A percentile compares a stretch with the other conserved stretches of the same genome.
These are phyloP conservation scores for Blomia tropicalis DNA, from an alignment of 2,888 invertebrate genomes.

Conservation along the genomic window DNA sequence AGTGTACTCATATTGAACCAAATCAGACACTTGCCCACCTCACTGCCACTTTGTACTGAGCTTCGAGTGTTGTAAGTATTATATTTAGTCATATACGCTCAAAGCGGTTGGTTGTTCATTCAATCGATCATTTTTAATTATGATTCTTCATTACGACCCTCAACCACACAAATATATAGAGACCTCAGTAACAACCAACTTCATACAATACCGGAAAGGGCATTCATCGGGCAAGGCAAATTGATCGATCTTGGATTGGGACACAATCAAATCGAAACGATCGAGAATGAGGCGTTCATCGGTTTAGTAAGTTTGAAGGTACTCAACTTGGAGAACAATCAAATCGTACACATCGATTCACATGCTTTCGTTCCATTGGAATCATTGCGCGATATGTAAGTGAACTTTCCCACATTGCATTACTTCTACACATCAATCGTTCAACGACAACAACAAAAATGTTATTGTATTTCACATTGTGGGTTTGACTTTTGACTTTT, in stretches of 20 bases:
- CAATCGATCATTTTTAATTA: background rate
- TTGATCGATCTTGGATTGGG: slow-evolving; percentile 68
- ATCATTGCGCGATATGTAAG: slow-evolving; percentile 69
- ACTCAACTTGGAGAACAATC: slow-evolving; percentile 69
- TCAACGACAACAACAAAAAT: no score
- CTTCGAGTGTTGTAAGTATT: slow-evolving; percentile 41
- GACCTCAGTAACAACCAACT: slow-evolving; percentile 74
- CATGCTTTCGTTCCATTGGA: slow-evolving; percentile 63
- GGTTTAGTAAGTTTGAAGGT: slow-evolving; percentile 64
- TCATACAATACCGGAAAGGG: slow-evolving; percentile 36
- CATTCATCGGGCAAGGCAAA: slow-evolving; percentile 52
- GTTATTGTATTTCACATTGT: no score
- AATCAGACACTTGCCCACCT: slow-evolving; percentile 53
- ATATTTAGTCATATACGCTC: no score
- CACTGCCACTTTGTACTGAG: slow-evolving; percentile 55
- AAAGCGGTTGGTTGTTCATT: background rate
- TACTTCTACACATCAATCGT: background rate
- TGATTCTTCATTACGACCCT: background rate
- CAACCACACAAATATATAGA: slow-evolving; percentile 40
- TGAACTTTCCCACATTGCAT: slow-evolving; percentile 18
- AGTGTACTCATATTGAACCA: slow-evolving; percentile 74
- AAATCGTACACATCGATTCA: slow-evolving; percentile 63
- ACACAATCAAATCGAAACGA: slow-evolving; percentile 56
- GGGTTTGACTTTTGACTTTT: background rate
- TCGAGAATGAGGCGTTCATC: slow-evolving; percentile 59